phyloP scores from a whole-genome alignment of 2,888 invertebrate species.

The Eristalis pertinax region DNA sequence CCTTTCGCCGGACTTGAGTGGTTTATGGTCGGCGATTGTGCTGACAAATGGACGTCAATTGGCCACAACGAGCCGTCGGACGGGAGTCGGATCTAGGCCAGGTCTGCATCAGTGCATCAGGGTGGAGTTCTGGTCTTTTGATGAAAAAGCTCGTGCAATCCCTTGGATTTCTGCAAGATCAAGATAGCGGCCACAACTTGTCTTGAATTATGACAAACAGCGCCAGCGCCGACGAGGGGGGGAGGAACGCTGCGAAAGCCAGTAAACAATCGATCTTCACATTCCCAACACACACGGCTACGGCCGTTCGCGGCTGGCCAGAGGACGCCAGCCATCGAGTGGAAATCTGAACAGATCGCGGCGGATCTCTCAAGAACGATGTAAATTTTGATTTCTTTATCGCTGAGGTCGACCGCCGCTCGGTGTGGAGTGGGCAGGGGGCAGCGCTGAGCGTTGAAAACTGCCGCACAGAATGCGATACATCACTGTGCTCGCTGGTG shows the following conservation, averaged over 20 bases:
- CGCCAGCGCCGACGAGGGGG: constrained; percentile 11
- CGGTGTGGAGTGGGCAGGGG: constrained; percentile 25
- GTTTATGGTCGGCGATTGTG: constrained; percentile 25
- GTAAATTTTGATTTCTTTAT: constrained; percentile 68
- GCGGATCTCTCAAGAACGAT: constrained; percentile 64
- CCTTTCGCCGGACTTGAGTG: constrained; percentile 54
- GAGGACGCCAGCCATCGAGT: neutral
- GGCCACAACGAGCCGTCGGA: neutral
- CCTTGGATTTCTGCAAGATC: constrained; percentile 50
- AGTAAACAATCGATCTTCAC: constrained; percentile 49
- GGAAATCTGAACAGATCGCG: constrained; percentile 24
- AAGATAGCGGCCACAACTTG: constrained; percentile 33
- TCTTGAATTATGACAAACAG: constrained; percentile 68
- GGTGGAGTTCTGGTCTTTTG: constrained; percentile 28
- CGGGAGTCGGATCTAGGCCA: constrained; percentile 45
- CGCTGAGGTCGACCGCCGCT: constrained; percentile 48
- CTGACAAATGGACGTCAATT: constrained; percentile 56
- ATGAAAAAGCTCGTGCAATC: constrained; percentile 37
- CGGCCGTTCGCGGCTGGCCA: constrained; percentile 23
- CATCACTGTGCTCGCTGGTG: constrained; percentile 54
- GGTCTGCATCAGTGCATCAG: constrained; percentile 44
- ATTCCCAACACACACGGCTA: constrained; percentile 14
- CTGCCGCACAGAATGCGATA: constrained; percentile 34
- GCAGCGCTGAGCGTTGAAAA: constrained; percentile 31
- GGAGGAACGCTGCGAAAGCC: neutral